Conservation (phyloP, 2,797 vertebrate species). For the Merluccius polli region DNA sequence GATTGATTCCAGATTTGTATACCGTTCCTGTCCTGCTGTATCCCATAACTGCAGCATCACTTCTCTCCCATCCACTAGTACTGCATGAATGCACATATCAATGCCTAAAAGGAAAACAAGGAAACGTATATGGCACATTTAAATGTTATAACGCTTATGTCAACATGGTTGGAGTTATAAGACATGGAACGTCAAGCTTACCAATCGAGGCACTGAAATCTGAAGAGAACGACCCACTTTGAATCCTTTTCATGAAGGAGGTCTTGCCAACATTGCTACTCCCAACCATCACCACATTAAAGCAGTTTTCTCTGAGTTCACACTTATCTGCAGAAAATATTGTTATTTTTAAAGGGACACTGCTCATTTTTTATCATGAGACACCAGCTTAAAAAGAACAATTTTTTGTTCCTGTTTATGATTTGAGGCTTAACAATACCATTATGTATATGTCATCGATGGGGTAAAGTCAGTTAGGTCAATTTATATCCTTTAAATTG, state of each 20-base stretch:
- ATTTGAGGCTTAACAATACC: background rate
- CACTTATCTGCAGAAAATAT: conserved; percentile 22
- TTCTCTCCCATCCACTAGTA: conserved; percentile 75
- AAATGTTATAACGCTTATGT: background rate
- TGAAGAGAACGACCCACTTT: conserved; percentile 67
- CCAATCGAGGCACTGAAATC: conserved; percentile 79
- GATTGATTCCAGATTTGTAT: background rate
- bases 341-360: background rate
- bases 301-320: conserved; percentile 20
- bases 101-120: conserved; percentile 72
- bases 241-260: conserved; percentile 82
- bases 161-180: background rate
- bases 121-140: conserved; percentile 1
- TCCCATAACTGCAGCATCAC: conserved; percentile 89
- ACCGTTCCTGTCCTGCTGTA: conserved; percentile 95
- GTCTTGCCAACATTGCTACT: conserved; percentile 90
- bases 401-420: background rate
- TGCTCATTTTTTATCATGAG: background rate
- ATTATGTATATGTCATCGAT: background rate
- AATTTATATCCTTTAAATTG: background rate
- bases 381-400: background rate
- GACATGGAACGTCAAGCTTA: conserved; percentile 53
- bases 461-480: background rate
- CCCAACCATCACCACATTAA: conserved; percentile 84
- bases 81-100: conserved; percentile 80